Base-by-base conservation (phyloP, 2,888 invertebrate genomes). In the Platycheirus albimanus region DNA sequence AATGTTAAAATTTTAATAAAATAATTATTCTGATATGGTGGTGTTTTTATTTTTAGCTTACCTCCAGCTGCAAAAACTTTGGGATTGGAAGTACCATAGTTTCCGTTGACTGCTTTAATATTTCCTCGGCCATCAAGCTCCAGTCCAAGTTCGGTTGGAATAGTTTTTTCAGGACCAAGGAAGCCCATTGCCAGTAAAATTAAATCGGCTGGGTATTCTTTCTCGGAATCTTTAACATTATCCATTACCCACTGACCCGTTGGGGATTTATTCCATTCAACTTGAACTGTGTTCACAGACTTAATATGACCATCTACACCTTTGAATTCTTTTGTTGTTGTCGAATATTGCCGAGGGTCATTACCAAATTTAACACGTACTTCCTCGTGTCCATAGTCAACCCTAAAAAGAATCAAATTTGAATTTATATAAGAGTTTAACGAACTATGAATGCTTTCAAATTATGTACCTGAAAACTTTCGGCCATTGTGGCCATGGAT, bases 401-500 rank as follows among this genome's bases (percentile, higher is more conserved):
- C 96, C 86, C 95, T 93, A 85, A 5, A 75, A 71, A 24, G 0
- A 15, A 5, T 0, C 3, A 33, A 6, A 7, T 52, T 2, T 54
- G 17, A 19, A 0, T 24, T n/a, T n/a, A n/a, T n/a, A n/a, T n/a
- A n/a, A n/a, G n/a, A n/a, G n/a, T 38, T 11, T 36, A 36, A 2
- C 5, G 0, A 30, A 1, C 2, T 45, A 10, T 19, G 28, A 0
- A 20, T 11, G 0, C 28, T 1, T 28, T 45, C 8, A 3, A 10
- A 30, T 7, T 30, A n/a, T n/a, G n/a, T 87, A 93, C 93, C 96
- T 95, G 93, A 99, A 99, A 20, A 98, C 96, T 88, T 97, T 93
- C 0, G 99, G 99, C 95, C 97, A 99, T 89, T 99, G 98, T 2
- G 99, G 99, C 99, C 99, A 99, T 0, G 99, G 99, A 91, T 99